Evolutionary conservation across 2,888 invertebrate genomes (phyloP), one percentile per base, ranked within the genome.

Genomic region (Argyresthia albistria): DNA sequence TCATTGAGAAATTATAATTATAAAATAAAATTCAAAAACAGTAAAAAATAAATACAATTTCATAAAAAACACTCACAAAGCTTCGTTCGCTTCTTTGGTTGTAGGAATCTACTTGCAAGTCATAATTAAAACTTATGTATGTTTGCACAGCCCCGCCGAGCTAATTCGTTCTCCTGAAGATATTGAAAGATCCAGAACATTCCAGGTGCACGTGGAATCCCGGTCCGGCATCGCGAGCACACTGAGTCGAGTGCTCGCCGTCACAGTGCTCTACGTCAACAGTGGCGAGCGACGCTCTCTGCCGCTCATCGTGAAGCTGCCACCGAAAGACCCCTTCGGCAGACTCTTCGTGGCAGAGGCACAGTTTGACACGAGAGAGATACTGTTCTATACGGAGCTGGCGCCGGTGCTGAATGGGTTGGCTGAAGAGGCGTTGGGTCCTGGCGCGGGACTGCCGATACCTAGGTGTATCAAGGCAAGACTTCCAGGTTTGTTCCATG

Each of bases 321-420:
- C 94, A 35, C 95, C 95, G 0, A 90, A 92, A 60, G 94, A 95
- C 70, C 93, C 94, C 0, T 94, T 94, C 74, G 93, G 93, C 56
- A 86, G 94, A 52, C 91, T 92, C 60, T 94, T 94, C 73, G 94
- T 95, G 55, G 93, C 93, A 25, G 94, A 94, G 70, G 93, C 94
- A 1, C 94, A 94, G 71, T 95, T 95, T 69, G 94, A 95, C 73
- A 90, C 94, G 6, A 87, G 95, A 56, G 95, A 95, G 79, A 94
- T 95, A 63, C 90, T 93, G 59, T 95, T 95, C 80, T 95, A 95
- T 70, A 94, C 93, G 0, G 91, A 93, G 87, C 91, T 94, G 64
- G 90, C 88, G 8, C 88, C 94, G 84, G 92, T 92, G 14, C 89
- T 93, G 36, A 93, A 93, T 4, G 92, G 92, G 64, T 70, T 94